These are phyloP conservation scores for Parasteatoda tepidariorum DNA, from an alignment of 1,140 invertebrate genomes.

Conservation along the genomic window DNA sequence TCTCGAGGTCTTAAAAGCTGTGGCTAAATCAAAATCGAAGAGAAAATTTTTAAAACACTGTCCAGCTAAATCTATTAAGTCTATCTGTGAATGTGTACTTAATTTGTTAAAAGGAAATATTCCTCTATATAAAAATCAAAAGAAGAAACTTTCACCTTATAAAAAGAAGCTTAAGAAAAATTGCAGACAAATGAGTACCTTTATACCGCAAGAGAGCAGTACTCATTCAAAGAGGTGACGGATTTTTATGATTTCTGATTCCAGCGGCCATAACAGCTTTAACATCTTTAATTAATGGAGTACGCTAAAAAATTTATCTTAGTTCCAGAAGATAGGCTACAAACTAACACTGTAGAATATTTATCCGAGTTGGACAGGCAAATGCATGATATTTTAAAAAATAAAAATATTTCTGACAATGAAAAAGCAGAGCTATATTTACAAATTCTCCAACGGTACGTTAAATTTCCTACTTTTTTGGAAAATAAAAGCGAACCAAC, in stretches of 20 bases:
- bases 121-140: not conserved
- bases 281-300: not conserved
- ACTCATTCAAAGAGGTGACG: not conserved
- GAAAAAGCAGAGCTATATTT: conserved; percentile 2
- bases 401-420: not conserved
- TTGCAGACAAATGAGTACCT: not conserved
- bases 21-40: too few relatives aligned
- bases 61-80: too few relatives aligned
- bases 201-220: not conserved
- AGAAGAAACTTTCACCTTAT: not conserved
- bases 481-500: too few relatives aligned
- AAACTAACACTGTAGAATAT: too few relatives aligned
- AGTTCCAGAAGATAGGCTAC: not conserved
- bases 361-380: not conserved
- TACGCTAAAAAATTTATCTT: not conserved
- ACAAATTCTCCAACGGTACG: not conserved
- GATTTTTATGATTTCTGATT: too few relatives aligned
- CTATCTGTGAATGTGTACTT: conserved; percentile 6
- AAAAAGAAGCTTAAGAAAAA: not conserved
- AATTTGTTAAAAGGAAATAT: too few relatives aligned
- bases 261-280: too few relatives aligned
- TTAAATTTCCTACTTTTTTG: not conserved
- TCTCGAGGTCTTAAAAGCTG: too few relatives aligned
- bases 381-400: too few relatives aligned
- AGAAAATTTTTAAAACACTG: too few relatives aligned